Base-by-base conservation (phyloP, 2,113 vertebrate species). In the Tringa solitaria region DNA sequence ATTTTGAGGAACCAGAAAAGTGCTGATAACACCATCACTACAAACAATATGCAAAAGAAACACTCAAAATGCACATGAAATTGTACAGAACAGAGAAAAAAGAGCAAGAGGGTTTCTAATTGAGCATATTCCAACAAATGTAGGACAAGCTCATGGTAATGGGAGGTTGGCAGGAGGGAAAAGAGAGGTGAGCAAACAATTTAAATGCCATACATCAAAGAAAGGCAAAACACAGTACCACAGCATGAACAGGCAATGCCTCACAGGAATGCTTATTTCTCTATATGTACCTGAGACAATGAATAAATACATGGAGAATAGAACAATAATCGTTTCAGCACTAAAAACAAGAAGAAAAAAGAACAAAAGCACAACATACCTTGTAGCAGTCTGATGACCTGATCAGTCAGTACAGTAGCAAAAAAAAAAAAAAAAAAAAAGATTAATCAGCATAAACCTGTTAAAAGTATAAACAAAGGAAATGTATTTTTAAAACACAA, bases 191-290 rank as follows among this genome's bases (percentile, higher is more conserved):
- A 96, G 56, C 60, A 95, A 96, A 94, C n/a, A 87, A 76, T 92
- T 95, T 95, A 87, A 94, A 93, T 43, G 41, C 67, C 21, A 21
- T 73, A 88, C 73, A 96, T 92, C 83, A 95, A 91, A 96, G 89
- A 94, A 89, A 93, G 53, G 48, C 19, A 83, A 70, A 94, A 84
- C 68, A 87, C 28, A 60, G 35, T 73, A 70, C 61, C 85, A 74
- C 56, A 89, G 53, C 64, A 74, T 48, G 84, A 94, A 51, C 18
- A 87, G 51, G 9, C 79, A 94, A 30, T 64, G 70, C 79, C 81
- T 93, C 82, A 83, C 59, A 95, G 87, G 79, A 95, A 77, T 72
- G 27, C 11, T 89, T 90, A 54, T 82, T 87, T 79, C 82, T 88
- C 48, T 61, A 4, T 79, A 74, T 27, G 41, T 81, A 46, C 68